Evolutionary conservation across 2,113 vertebrate species (phyloP), one percentile per base, ranked within the genome.

Genomic region (Pollimyrus isidori): DNA sequence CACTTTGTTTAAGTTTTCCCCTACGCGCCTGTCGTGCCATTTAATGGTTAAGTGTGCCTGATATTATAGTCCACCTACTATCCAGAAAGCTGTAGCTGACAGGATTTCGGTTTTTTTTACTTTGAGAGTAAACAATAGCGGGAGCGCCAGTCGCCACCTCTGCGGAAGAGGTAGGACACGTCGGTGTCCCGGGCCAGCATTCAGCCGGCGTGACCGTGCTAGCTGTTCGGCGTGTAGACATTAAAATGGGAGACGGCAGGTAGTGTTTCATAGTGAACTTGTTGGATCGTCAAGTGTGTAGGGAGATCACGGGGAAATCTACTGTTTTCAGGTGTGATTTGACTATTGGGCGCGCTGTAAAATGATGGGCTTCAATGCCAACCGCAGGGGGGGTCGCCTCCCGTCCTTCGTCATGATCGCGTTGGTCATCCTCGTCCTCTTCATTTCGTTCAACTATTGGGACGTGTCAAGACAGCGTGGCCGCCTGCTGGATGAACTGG

Each of bases 381-480:
- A 97, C 96, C 96, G 98, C 87, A 95, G 98, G 26, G 97, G 96
- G 53, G 98, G 97, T 93, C 98, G 98, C 48, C 95, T 99, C 90
- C 98, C 98, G 3, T 98, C 97, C 62, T 95, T 99, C 15, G 93
- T 98, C 90, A 91, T 98, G 89, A 94, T 96, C 92, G 97, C 96
- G 17, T 91, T 98, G 92, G 94, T 97, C 93, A 94, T 96, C 39
- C 93, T 98, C 84, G 94, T 98, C 90, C 95, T 95, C 88, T 89
- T 98, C 52, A 95, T 99, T 89, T 97, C 97, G 88, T 98, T 98
- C 94, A 98, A 98, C 94, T 98, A 97, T 96, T 99, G 97, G 98
- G 97, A 94, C 85, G 96, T 97, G 91, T 96, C 97, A 92, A 95
- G 92, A 52, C 97, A 96, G 92, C 96, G 98, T 95, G 94, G 96